Evolutionary conservation across 2,888 invertebrate species (phyloP), one percentile per base, ranked within the genome.

Genomic region (Branchellion lobata): DNA sequence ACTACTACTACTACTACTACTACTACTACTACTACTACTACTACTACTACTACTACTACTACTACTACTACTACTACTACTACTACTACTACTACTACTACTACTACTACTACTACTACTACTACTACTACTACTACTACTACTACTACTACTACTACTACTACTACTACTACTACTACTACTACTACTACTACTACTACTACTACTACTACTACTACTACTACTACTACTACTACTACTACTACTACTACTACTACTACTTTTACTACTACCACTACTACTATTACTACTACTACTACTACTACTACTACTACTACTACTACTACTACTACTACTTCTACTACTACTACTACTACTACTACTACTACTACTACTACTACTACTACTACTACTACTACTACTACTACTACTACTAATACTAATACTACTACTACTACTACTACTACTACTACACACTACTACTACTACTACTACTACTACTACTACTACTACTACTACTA

Each of bases 1-100:
- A 65, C 8, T 65, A 65, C 8, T 65, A 65, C 8, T 65, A 65
- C 8, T 65, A 65, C 8, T 65, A 65, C 8, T 11, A 65, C 8
- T 65, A 65, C 8, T 65, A 65, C 5, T 65, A 65, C 8, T 65
- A 65, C 8, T 65, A 65, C 8, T 65, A 98, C 90, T 89, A 95
- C 86, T 90, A 5, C 21, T 71, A n/a, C 5, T 71, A 33, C 3
- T 71, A 33, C 5, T 71, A 33, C 5, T 71, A 33, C 5, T 71
- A 33, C 5, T 71, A 33, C 5, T 71, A 33, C 5, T 33, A 33
- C 5, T 71, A 33, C 3, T 71, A 33, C 3, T 33, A 33, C 3
- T 71, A 33, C 5, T 71, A 33, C 5, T 71, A 33, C 5, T 71
- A 33, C 5, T 71, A 33, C 5, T 71, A 33, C 5, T 71, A 33